A percentile compares a stretch with the other conserved stretches of the same genome.
Conservation (phyloP, 2,888 invertebrate genomes). For the Malachius bipustulatus region DNA sequence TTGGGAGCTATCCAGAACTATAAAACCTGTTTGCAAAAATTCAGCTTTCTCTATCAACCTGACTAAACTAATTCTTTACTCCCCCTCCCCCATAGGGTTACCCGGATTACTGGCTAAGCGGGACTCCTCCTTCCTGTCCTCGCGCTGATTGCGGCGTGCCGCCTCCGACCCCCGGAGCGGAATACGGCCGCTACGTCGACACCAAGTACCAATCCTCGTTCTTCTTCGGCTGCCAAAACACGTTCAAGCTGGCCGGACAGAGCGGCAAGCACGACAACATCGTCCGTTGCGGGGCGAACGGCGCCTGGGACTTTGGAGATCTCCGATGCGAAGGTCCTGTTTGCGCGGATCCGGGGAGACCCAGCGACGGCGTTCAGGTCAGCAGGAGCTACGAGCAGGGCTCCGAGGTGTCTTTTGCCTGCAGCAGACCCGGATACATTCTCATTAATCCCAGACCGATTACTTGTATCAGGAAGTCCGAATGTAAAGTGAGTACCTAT, state of each 20-base stretch:
- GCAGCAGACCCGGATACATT: constrained; percentile 84
- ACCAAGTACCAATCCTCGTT: constrained; percentile 88
- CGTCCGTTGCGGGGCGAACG: constrained; percentile 83
- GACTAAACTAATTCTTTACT: too few relatives aligned
- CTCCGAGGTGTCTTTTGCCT: constrained; percentile 82
- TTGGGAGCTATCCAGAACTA: too few relatives aligned
- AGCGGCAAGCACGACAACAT: constrained; percentile 84
- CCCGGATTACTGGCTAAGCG: constrained; percentile 86
- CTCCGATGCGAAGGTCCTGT: constrained; percentile 93
- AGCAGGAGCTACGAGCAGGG: constrained; percentile 78
- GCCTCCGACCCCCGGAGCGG: constrained; percentile 83
- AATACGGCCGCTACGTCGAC: constrained; percentile 78
- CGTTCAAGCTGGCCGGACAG: constrained; percentile 87
- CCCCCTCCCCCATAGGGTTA: too few relatives aligned
- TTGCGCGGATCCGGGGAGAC: constrained; percentile 89
- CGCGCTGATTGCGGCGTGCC: constrained; percentile 86
- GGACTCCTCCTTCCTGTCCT: constrained; percentile 74
- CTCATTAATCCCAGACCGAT: constrained; percentile 84
- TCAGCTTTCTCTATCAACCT: too few relatives aligned
- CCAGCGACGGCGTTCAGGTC: constrained; percentile 81
- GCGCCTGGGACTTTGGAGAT: constrained; percentile 96
- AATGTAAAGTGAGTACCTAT: constrained; percentile 92
- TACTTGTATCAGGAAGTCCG: constrained; percentile 81
- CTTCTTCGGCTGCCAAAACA: constrained; percentile 92
- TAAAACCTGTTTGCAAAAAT: too few relatives aligned